phyloP scores from a whole-genome alignment of 2,888 invertebrate genomes.

The Norana najaformis region DNA sequence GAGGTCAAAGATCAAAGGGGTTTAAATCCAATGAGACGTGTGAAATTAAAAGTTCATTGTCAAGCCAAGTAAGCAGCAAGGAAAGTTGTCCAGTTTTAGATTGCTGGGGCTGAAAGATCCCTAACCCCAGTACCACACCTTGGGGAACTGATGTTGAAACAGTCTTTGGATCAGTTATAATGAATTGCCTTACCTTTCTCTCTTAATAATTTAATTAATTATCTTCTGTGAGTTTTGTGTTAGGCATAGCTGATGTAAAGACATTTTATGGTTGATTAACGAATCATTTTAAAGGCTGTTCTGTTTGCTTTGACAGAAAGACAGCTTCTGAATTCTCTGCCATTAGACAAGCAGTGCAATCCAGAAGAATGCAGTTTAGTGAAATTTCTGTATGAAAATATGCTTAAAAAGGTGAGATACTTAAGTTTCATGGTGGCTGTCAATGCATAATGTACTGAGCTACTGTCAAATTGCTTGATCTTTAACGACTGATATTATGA shows the following conservation, averaged over 20 bases:
- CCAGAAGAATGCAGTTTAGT: background rate
- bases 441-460: background rate
- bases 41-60: too few relatives aligned
- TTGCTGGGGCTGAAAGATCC: too few relatives aligned
- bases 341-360: conserved; percentile 70
- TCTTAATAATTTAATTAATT: too few relatives aligned
- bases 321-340: conserved; percentile 73
- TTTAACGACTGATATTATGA: background rate
- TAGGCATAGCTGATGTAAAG: background rate
- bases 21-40: too few relatives aligned
- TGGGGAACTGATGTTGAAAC: too few relatives aligned
- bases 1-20: too few relatives aligned
- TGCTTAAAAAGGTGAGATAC: conserved; percentile 73
- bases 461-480: background rate
- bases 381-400: conserved; percentile 76
- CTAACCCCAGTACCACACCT: too few relatives aligned
- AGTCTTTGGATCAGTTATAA: too few relatives aligned
- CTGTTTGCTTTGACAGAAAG: conserved; percentile 68
- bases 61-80: too few relatives aligned
- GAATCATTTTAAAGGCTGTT: background rate
- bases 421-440: background rate
- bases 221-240: background rate
- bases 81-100: too few relatives aligned
- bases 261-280: background rate
- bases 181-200: too few relatives aligned